Conservation (phyloP, 2,113 vertebrate species). For the Crocuta crocuta region DNA sequence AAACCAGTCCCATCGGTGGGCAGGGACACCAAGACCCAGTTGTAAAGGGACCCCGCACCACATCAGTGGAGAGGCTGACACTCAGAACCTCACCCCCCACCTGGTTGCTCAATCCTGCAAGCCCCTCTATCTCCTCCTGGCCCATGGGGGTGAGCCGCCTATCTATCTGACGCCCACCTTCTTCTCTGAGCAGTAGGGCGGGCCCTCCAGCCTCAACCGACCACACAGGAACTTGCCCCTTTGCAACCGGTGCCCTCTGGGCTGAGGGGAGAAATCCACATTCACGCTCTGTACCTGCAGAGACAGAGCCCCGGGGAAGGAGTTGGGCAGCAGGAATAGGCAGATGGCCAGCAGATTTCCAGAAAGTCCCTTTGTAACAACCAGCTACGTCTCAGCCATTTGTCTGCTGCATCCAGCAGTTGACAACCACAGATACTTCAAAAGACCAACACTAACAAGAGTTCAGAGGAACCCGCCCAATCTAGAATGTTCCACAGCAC, state of each 20-base stretch:
- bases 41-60: rapidly evolving
- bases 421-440: not conserved
- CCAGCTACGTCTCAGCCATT: not conserved
- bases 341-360: not conserved
- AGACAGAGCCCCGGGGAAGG: not conserved
- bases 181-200: not conserved
- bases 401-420: not conserved
- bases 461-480: not conserved
- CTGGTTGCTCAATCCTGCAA: not conserved
- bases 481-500: not conserved
- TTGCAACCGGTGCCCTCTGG: not conserved
- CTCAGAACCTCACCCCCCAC: not conserved
- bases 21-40: not conserved
- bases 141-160: not conserved
- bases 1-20: not conserved
- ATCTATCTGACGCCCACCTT: not conserved
- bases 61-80: not conserved
- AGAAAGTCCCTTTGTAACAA: not conserved
- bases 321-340: not conserved
- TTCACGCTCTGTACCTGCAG: not conserved
- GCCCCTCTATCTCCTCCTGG: not conserved
- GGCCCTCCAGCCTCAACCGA: not conserved
- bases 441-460: not conserved
- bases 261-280: not conserved
- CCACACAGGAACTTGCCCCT: not conserved